Evolutionary conservation across 2,113 vertebrate species (phyloP).

Genomic region (Bos indicus): DNA sequence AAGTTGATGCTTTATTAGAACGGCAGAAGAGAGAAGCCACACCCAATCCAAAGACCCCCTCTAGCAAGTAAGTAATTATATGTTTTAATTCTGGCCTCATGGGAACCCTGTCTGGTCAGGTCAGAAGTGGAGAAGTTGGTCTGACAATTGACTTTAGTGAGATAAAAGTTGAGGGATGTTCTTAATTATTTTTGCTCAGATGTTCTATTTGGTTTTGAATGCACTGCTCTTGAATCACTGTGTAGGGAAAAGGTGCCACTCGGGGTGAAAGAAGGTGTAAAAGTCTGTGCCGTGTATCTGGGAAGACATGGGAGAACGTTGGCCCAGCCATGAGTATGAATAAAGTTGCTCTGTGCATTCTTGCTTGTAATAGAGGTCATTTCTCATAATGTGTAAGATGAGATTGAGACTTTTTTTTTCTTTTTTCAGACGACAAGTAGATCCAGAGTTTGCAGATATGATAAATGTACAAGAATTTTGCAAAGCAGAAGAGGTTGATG

Average conservation of each 20-base stretch:
- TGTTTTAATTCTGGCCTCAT: background rate
- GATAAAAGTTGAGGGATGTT: background rate
- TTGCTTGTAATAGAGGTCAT: background rate
- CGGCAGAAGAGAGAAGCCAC: conserved; percentile 90
- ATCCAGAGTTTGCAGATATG: conserved; percentile 95
- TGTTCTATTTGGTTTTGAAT: background rate
- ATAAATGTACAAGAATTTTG: conserved; percentile 88
- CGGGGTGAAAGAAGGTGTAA: too few relatives aligned
- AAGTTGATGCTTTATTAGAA: conserved; percentile 94
- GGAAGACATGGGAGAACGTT: background rate
- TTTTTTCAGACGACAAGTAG: conserved; percentile 84
- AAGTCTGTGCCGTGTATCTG: background rate
- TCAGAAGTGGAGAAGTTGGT: background rate
- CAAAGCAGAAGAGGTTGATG: conserved; percentile 89
- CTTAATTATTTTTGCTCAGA: background rate
- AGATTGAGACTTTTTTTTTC: background rate
- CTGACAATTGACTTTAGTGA: background rate
- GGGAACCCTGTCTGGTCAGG: background rate
- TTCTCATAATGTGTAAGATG: background rate
- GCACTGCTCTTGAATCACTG: background rate
- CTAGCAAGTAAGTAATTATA: conserved; percentile 81
- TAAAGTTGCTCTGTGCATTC: background rate
- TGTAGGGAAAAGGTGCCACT: background rate
- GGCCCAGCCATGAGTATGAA: background rate
- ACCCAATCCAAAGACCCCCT: conserved; percentile 82